Evolutionary conservation across 1,140 invertebrate genomes (phyloP), one percentile per base, ranked within the genome.

Genomic region (Latrodectus geometricus): DNA sequence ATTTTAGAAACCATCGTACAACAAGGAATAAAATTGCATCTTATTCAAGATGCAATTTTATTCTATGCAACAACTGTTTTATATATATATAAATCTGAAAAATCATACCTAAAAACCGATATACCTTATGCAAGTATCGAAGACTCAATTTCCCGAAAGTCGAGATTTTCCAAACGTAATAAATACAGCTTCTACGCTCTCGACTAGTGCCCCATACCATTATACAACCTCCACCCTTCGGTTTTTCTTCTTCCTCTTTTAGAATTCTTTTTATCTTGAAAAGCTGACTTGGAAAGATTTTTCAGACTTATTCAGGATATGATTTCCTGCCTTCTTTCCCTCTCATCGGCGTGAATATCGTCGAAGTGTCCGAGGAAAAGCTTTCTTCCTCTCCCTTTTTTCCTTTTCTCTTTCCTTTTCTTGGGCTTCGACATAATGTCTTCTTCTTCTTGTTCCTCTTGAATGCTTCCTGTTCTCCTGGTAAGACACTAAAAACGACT

Each of bases 221-320:
- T 11, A 61, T 61, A 61, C 54, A 61, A 17, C 54, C 54, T 17
- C 54, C 17, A 61, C 17, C 17, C 54, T 4, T 4, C 35, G 35
- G 17, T 61, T 14, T 56, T 14, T 61, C 54, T 61, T 61, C 54
- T 61, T 61, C 17, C 54, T 61, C 54, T 61, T 11, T 35, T 35
- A 35, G 35, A 35, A 35, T 35, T 35, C 35, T 35, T 35, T 35
- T 35, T 35, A 35, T 35, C 35, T 35, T 35, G 9, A 48, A 49
- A 73, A 54, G 79, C 79, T 81, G 79, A 82, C 68, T 73, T 82
- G 69, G 15, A 68, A 23, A 73, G 52, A 65, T 73, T 82, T 82
- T 82, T 73, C 79, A 82, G 79, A 54, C 77, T 80, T 80, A 52
- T 56, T 69, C 77, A n/a, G 79, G 69, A 82, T 82, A 82, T 72